A percentile compares a stretch with the other conserved stretches of the same genome.
Evolutionary conservation across 1,140 invertebrate species (phyloP).

Genomic region (Probaryconus sp.): DNA sequence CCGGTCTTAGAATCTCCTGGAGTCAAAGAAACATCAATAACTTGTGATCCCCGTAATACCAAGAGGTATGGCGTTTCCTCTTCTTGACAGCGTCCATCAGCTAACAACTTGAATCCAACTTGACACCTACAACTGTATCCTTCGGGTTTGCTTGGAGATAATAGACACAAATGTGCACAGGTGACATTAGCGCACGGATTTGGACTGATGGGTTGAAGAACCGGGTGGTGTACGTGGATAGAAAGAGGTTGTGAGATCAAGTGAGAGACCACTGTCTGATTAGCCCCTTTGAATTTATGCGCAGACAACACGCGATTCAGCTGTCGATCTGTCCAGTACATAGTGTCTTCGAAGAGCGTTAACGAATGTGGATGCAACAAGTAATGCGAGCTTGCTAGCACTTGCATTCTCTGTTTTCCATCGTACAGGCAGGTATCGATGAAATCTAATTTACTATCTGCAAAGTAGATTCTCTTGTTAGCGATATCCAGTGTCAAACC

Average conservation of each 20-base stretch:
- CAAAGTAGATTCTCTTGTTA: constrained; percentile 96
- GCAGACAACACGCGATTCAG: constrained; percentile 92
- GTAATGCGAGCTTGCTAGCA: constrained; percentile 92
- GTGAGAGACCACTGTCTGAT: constrained; percentile 96
- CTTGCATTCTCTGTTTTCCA: constrained; percentile 92
- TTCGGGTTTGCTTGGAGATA: constrained; percentile 83
- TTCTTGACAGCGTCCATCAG: constrained; percentile 87
- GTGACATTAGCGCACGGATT: constrained; percentile 90
- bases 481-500: constrained; percentile 96
- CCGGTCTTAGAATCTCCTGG: constrained; percentile 87
- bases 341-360: constrained; percentile 93
- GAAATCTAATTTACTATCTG: constrained; percentile 98
- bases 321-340: constrained; percentile 98
- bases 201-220: constrained; percentile 89
- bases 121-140: constrained; percentile 95
- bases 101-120: constrained; percentile 86
- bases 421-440: constrained; percentile 99
- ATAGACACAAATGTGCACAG: constrained; percentile 94
- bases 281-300: constrained; percentile 93
- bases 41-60: constrained; percentile 93
- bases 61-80: constrained; percentile 94
- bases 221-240: constrained; percentile 95
- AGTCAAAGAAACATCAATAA: constrained; percentile 89
- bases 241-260: constrained; percentile 95
- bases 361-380: constrained; percentile 96